Conservation (phyloP, 2,888 invertebrate genomes). For the Dysmachus trigonus region DNA sequence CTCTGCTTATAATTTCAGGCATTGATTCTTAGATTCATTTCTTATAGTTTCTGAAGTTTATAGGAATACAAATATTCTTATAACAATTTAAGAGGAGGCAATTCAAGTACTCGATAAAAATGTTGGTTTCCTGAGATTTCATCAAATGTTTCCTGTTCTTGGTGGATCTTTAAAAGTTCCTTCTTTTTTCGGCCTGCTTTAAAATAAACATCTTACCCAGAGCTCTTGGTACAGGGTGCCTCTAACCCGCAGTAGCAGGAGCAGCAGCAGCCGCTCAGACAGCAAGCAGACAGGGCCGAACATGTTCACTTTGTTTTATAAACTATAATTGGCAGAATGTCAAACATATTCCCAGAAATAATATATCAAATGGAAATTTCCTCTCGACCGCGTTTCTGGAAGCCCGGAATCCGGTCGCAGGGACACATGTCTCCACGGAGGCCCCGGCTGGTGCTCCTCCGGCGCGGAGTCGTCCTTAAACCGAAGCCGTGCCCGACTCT, state of each 20-base stretch:
- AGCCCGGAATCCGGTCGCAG: background rate
- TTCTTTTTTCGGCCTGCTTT: background rate
- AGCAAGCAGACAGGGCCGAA: background rate
- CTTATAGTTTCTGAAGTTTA: no score
- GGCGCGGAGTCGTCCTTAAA: background rate
- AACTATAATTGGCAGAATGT: constrained; percentile 25
- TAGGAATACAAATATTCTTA: no score
- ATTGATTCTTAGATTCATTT: no score
- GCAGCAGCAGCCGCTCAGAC: background rate
- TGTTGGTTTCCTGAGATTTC: no score
- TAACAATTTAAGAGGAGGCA: no score
- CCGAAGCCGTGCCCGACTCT: background rate
- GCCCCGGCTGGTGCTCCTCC: background rate
- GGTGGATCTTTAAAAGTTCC: background rate
- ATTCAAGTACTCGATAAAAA: no score
- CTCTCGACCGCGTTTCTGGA: background rate
- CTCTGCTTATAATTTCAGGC: no score
- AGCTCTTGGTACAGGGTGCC: background rate
- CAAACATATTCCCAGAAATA: constrained; percentile 30
- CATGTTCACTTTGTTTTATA: constrained; percentile 22
- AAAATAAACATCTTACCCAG: background rate
- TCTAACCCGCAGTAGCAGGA: background rate
- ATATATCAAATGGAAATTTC: constrained; percentile 28
- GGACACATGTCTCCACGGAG: background rate
- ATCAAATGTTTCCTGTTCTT: background rate